Percentiles rank a stretch among this genome's conserved stretches.
These are phyloP conservation scores for Hypocryptadius cinnamomeus DNA, from an alignment of 2,113 vertebrate species.

Conservation along the genomic window DNA sequence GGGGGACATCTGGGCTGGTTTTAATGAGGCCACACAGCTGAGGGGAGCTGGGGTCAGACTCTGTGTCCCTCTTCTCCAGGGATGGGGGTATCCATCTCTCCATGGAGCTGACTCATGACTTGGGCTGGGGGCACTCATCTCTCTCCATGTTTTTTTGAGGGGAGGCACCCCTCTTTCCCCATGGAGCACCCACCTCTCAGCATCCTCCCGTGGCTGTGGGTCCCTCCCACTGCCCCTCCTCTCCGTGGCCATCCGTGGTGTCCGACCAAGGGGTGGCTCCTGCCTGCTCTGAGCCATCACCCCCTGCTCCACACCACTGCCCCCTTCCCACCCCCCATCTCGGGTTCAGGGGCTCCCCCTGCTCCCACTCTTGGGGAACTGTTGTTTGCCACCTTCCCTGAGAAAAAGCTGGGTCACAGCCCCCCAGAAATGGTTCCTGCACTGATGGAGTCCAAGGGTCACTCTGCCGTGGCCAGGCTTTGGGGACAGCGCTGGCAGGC, in stretches of 20 bases:
- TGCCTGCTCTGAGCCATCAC: not conserved
- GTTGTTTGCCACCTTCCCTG: not conserved
- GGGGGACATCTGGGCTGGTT: not conserved
- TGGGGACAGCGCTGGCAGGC: not conserved
- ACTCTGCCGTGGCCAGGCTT: not conserved
- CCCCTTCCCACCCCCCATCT: not conserved
- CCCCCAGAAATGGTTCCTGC: not conserved
- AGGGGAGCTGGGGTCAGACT: not conserved
- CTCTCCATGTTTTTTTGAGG: not conserved
- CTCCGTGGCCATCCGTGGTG: rapidly evolving
- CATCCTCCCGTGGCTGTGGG: rapidly evolving
- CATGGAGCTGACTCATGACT: not conserved
- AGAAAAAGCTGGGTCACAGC: not conserved
- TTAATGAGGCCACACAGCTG: not conserved
- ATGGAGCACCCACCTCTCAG: not conserved
- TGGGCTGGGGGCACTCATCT: not conserved
- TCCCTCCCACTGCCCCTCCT: not conserved
- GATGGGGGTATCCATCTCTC: not conserved
- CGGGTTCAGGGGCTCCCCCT: rapidly evolving
- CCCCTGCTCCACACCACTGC: not conserved
- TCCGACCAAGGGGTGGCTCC: not conserved
- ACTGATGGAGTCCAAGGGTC: not conserved
- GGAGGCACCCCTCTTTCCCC: not conserved
- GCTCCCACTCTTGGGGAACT: not conserved
- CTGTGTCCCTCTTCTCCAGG: not conserved